Evolutionary conservation across 2,888 invertebrate species (phyloP), one percentile per base, ranked within the genome.

Genomic region (Polyommatus iphigenia): DNA sequence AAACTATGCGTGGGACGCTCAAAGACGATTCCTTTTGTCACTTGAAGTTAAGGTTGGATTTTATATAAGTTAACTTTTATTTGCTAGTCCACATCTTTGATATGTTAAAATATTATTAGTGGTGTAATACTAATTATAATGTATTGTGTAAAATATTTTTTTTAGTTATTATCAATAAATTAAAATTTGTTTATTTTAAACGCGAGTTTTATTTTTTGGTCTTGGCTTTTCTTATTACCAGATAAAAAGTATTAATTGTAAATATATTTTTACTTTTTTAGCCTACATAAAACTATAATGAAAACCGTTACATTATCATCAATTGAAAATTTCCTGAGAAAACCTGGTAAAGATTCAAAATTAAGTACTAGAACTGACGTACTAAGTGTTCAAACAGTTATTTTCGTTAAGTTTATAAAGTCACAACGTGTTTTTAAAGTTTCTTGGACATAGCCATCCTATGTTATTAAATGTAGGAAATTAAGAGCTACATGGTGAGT

Each of bases 111-210:
- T 91, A 93, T 92, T 91, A 91, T 91, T 94, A 94, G 93, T 87
- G 86, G 91, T 93, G 91, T 93, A 93, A 92, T 90, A 94, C 93
- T 94, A 94, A 94, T 92, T 91, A 91, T 92, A 92, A 92, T 91
- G 92, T 93, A 92, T 91, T 91, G 91, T 94, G 93, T 92, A 93
- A 92, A 92, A 92, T 91, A 92, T 92, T 91, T 92, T 92, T 92
- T 92, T 92, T 90, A 88, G 89, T 91, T 91, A 91, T 91, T 90
- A 93, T 92, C 93, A 93, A 93, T 94, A 93, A 93, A 93, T 93
- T 93, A 92, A 93, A 93, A 92, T 93, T 94, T 94, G 93, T 93
- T 94, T 93, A 94, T 92, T 94, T 94, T 89, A 91, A 84, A 84
- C 75, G 85, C 82, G 85, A 82, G 86, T 90, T 89, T 90, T 86